Evolutionary conservation across 2,888 invertebrate species (phyloP), one percentile per base, ranked within the genome.

Genomic region (Perizoma flavofasciatum): DNA sequence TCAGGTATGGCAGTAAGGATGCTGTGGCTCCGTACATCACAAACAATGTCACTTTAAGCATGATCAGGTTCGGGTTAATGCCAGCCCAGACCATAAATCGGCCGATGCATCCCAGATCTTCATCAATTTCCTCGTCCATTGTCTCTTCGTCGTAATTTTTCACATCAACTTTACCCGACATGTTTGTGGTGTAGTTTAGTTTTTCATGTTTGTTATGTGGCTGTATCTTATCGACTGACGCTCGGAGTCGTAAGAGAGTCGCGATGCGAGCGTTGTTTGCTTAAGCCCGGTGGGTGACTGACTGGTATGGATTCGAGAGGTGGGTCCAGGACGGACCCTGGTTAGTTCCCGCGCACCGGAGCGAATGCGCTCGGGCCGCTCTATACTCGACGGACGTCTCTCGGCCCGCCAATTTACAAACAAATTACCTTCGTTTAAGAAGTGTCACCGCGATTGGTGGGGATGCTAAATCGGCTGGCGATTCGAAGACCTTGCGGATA

Each of bases 21-120:
- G 97, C 96, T 40, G 96, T 96, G 52, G 96, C 97, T 82, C 97
- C 96, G 80, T 96, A 96, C 94, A 96, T 95, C 73, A 96, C 95
- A 83, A 97, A 97, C 7, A 97, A 89, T 39, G 96, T 96, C 73
- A 96, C 93, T 93, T 97, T 97, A 74, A 97, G 86, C 94, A 96
- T 96, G 66, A 97, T 92, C 74, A 96, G 89, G 85, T 96, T 95
- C 52, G 95, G 95, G 84, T 96, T 96, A 71, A 96, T 94, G 63
- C 94, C 91, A 69, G 93, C 83, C 73, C 88, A 88, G 55, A 78
- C 80, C 82, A 88, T 91, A 78, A 85, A 81, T 77, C 91, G 86
- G 65, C 88, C 87, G 65, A 93, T 85, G 66, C 86, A 84, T 54
- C 86, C 84, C 43, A 80, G 69, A 43, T 86, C 79, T 48, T 84